A percentile compares a stretch with the other conserved stretches of the same genome.
These are phyloP conservation scores for Lydus trimaculatus DNA, from an alignment of 2,888 invertebrate species.

Conservation along the genomic window DNA sequence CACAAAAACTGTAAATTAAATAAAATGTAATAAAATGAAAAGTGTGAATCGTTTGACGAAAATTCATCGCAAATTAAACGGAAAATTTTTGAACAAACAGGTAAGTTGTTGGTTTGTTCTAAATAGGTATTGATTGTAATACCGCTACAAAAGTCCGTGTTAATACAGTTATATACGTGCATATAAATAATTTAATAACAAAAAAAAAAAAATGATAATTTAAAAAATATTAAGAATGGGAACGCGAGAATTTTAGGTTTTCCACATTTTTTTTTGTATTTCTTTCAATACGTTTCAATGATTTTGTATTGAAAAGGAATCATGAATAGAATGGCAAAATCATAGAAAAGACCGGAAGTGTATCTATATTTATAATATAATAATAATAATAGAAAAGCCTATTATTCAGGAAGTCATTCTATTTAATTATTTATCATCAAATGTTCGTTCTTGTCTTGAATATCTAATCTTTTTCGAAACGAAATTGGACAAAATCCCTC, in stretches of 20 bases:
- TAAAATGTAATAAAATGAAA: neutral
- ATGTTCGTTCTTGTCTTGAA: neutral
- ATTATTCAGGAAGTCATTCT: constrained; percentile 7
- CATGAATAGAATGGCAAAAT: constrained; percentile 4
- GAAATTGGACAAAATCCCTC: neutral
- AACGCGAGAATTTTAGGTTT: neutral
- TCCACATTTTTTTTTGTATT: neutral
- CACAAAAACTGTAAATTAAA: too few species aligned
- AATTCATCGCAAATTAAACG: too few species aligned
- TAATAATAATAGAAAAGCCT: neutral
- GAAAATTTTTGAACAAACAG: neutral
- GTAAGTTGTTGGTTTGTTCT: neutral
- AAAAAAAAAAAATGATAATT: neutral
- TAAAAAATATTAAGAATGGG: neutral
- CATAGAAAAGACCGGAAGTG: neutral
- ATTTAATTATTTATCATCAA: constrained; percentile 8
- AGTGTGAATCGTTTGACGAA: neutral
- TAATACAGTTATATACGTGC: constrained; percentile 1
- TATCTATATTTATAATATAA: neutral
- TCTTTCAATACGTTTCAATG: neutral
- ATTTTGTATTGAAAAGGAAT: neutral
- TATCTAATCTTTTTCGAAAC: neutral
- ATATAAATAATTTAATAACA: neutral
- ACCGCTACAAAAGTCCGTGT: neutral
- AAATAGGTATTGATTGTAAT: neutral